These are phyloP conservation scores for Tichodroma muraria DNA, from an alignment of 2,113 vertebrate genomes.

Conservation along the genomic window DNA sequence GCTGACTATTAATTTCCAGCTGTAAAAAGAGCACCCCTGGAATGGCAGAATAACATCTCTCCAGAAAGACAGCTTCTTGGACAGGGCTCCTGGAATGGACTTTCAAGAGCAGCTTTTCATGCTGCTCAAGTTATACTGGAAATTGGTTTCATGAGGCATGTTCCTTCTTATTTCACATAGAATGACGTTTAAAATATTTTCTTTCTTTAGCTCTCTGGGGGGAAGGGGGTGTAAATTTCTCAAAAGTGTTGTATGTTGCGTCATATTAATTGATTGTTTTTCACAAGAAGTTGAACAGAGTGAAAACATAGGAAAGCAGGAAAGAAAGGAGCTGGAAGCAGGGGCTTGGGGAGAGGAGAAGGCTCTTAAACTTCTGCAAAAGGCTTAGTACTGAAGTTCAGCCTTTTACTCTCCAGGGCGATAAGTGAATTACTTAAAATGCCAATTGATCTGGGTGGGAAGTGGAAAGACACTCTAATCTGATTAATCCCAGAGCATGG, in stretches of 20 bases:
- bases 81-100: background rate
- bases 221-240: background rate
- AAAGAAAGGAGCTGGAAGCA: background rate
- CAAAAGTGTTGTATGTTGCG: background rate
- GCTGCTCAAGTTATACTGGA: background rate
- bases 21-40: background rate
- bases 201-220: background rate
- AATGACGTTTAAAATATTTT: background rate
- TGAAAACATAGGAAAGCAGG: background rate
- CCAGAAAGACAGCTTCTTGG: background rate
- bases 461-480: slow-evolving; percentile 65
- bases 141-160: background rate
- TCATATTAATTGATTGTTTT: background rate
- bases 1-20: background rate
- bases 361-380: background rate
- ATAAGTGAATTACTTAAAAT: slow-evolving; percentile 27
- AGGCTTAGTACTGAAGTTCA: background rate
- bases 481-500: slow-evolving; percentile 40
- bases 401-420: background rate
- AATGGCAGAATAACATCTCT: background rate
- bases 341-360: background rate
- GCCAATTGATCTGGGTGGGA: slow-evolving; percentile 54
- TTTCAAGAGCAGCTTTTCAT: background rate
- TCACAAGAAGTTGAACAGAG: background rate
- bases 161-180: background rate